Evolutionary conservation across 2,113 vertebrate genomes (phyloP).

Genomic region (Microcebus jonahi): DNA sequence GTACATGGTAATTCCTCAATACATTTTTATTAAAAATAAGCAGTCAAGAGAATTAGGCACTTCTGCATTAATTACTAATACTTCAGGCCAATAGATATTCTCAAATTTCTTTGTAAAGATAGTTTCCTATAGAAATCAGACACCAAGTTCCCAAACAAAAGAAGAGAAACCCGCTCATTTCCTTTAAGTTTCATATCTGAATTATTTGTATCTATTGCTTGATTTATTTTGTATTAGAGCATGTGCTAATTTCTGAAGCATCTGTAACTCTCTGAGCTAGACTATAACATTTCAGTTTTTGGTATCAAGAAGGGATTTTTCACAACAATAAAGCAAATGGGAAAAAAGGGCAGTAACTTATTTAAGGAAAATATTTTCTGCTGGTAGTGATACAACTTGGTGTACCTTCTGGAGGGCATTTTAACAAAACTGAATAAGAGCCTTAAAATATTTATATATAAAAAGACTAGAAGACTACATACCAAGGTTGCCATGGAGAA

Average conservation of each 20-base stretch:
- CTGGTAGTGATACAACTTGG: background rate
- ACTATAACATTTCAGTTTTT: background rate
- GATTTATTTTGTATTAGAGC: background rate
- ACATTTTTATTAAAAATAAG: background rate
- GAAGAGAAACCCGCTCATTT: conserved; percentile 5
- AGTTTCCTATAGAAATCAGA: conserved; percentile 3
- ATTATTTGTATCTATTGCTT: background rate
- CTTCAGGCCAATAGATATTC: background rate
- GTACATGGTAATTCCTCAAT: background rate
- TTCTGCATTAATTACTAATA: conserved; percentile 19
- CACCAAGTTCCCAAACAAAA: background rate
- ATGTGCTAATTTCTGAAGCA: background rate
- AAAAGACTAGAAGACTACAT: background rate
- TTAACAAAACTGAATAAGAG: background rate
- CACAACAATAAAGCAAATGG: background rate
- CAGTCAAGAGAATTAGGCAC: conserved; percentile 4
- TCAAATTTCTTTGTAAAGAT: background rate
- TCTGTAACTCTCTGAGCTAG: background rate
- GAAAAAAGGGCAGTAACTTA: background rate
- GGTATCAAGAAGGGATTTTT: background rate
- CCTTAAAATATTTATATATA: background rate
- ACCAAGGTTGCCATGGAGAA: background rate
- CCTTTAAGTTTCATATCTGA: background rate
- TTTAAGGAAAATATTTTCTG: background rate
- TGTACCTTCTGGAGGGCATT: background rate